Evolutionary conservation across 2,113 vertebrate species (phyloP).

Genomic region (Macrotis lagotis): DNA sequence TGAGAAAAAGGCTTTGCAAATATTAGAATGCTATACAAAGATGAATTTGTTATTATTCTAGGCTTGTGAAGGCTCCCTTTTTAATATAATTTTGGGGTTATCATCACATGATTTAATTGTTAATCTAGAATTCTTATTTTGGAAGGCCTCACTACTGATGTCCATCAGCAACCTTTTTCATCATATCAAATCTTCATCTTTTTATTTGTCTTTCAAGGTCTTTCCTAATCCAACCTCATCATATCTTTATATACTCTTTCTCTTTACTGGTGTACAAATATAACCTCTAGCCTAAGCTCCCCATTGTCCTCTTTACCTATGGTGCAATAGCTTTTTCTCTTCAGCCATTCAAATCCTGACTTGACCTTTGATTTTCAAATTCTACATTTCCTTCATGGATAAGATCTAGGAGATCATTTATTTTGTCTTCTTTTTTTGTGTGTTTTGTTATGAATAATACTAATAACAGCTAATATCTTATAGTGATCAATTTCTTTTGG

Average conservation of each 20-base stretch:
- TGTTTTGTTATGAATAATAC: background rate
- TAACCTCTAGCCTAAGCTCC: background rate
- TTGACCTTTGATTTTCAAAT: background rate
- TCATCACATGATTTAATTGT: background rate
- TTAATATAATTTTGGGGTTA: no score
- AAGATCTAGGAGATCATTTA: background rate
- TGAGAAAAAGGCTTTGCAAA: background rate
- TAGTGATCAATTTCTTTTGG: background rate
- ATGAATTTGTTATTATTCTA: background rate
- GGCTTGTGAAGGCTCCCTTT: background rate
- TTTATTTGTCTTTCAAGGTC: background rate
- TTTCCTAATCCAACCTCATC: background rate
- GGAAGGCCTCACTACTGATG: background rate
- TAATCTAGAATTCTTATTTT: background rate
- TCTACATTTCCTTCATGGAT: background rate
- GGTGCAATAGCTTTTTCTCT: background rate
- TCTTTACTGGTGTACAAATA: background rate
- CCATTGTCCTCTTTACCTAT: background rate
- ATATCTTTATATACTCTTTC: background rate
- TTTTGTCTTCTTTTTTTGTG: background rate
- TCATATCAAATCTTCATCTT: background rate
- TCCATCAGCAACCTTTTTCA: background rate
- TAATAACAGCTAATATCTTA: background rate
- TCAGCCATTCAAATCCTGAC: background rate
- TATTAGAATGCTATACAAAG: background rate